A percentile compares a stretch with the other conserved stretches of the same genome.
These are phyloP conservation scores for Cygnus olor DNA, from an alignment of 2,797 vertebrate genomes.

Conservation along the genomic window DNA sequence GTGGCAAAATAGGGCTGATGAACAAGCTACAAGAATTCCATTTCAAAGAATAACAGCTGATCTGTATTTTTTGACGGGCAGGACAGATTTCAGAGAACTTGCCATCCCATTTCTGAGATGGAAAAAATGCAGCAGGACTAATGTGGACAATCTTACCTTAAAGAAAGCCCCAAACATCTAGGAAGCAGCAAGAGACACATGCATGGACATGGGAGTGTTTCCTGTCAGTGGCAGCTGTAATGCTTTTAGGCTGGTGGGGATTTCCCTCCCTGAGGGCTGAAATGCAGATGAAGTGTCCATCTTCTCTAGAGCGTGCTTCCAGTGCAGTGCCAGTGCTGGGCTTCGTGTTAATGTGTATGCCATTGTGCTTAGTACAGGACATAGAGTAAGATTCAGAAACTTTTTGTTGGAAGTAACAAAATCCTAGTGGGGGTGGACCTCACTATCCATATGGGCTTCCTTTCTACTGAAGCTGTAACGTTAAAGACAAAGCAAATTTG, in stretches of 20 bases:
- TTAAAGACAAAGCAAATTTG: neutral
- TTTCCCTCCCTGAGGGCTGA: neutral
- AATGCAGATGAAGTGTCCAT: neutral
- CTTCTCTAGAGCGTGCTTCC: neutral
- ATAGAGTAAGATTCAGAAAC: neutral
- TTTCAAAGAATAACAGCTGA: neutral
- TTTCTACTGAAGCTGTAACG: neutral
- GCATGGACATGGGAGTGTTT: fast-evolving
- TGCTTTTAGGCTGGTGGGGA: too few species aligned
- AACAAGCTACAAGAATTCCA: neutral
- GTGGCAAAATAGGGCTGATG: neutral
- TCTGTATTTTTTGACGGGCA: neutral
- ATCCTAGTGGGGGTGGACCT: neutral
- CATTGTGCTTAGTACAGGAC: neutral
- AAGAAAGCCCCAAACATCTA: neutral
- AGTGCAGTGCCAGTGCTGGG: neutral
- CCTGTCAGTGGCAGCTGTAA: neutral
- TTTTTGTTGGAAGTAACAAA: neutral
- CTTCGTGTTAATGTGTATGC: neutral
- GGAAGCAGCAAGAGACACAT: neutral
- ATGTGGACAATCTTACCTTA: neutral
- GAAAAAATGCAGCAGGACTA: neutral
- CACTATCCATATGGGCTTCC: neutral
- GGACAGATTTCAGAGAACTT: neutral
- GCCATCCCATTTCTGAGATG: neutral